Conservation (phyloP, 2,113 vertebrate genomes). For the Psephotus haematonotus region DNA sequence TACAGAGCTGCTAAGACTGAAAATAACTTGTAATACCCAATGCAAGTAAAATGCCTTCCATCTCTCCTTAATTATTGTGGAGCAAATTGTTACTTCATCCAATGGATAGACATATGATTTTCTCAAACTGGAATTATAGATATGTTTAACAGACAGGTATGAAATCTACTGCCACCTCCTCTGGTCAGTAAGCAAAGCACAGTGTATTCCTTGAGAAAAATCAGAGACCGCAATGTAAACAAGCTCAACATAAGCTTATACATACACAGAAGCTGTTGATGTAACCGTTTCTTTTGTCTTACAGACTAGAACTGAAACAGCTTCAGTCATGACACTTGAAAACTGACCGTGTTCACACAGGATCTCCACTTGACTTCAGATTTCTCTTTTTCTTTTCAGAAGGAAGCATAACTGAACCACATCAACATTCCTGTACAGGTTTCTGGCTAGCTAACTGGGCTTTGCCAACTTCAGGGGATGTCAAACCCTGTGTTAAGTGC, state of each 20-base stretch:
- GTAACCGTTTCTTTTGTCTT: not conserved
- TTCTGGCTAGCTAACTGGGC: not conserved
- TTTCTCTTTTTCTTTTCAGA: not conserved
- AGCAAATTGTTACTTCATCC: slow-evolving; percentile 37
- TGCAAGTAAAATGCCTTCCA: not conserved
- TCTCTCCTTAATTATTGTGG: slow-evolving; percentile 23
- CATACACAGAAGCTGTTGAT: not conserved
- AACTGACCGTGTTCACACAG: not conserved
- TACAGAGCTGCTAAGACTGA: slow-evolving; percentile 42
- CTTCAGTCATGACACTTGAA: not conserved
- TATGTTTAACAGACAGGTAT: not conserved
- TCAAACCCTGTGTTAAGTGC: not conserved
- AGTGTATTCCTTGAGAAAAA: not conserved
- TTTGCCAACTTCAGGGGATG: not conserved
- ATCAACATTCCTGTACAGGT: not conserved
- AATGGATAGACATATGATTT: not conserved
- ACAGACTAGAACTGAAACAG: not conserved
- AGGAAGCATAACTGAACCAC: not conserved
- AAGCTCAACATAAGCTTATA: not conserved
- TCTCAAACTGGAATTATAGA: slow-evolving; percentile 17
- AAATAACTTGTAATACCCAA: slow-evolving; percentile 41
- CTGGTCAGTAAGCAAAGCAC: not conserved
- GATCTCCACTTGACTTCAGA: not conserved
- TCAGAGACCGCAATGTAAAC: not conserved
- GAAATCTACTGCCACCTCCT: not conserved